Conservation (phyloP, 2,797 vertebrate species). For the Carapus acus region DNA sequence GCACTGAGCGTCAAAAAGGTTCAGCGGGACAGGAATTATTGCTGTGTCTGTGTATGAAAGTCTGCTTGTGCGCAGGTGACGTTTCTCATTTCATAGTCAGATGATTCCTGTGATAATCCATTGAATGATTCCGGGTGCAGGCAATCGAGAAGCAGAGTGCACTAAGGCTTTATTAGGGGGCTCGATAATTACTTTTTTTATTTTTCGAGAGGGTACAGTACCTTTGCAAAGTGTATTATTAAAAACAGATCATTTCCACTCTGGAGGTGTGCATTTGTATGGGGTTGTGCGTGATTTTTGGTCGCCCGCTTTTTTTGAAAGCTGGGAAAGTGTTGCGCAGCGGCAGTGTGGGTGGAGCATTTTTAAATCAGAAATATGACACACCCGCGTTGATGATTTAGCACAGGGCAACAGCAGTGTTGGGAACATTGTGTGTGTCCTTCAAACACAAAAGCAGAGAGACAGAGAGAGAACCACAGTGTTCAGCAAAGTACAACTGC, state of each 20-base stretch:
- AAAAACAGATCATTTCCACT: conserved; percentile 55
- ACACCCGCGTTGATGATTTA: conserved; percentile 60
- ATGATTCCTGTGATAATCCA: conserved; percentile 61
- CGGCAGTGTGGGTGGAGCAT: conserved; percentile 60
- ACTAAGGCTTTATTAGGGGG: conserved; percentile 64
- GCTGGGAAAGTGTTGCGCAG: conserved; percentile 9
- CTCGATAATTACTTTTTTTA: conserved; percentile 63
- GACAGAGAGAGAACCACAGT: conserved; percentile 24
- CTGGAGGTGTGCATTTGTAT: conserved; percentile 23
- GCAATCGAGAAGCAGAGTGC: conserved; percentile 50
- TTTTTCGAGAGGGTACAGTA: conserved; percentile 58
- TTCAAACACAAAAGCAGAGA: conserved; percentile 43
- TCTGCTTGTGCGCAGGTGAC: background rate
- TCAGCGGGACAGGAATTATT: background rate
- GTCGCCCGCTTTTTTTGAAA: too few relatives aligned
- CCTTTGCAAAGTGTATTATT: conserved; percentile 58
- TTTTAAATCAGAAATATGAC: conserved; percentile 73
- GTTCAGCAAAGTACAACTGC: conserved; percentile 40
- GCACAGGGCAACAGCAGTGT: conserved; percentile 32
- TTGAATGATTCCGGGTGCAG: conserved; percentile 60
- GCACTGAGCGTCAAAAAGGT: too few relatives aligned
- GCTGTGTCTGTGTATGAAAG: conserved; percentile 10
- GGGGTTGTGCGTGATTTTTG: conserved; percentile 11
- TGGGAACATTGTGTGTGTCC: conserved; percentile 45
- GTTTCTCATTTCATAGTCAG: conserved; percentile 61